A percentile compares a stretch with the other conserved stretches of the same genome.
These are phyloP conservation scores for Pissodes strobi DNA, from an alignment of 1,140 invertebrate species.

Conservation along the genomic window DNA sequence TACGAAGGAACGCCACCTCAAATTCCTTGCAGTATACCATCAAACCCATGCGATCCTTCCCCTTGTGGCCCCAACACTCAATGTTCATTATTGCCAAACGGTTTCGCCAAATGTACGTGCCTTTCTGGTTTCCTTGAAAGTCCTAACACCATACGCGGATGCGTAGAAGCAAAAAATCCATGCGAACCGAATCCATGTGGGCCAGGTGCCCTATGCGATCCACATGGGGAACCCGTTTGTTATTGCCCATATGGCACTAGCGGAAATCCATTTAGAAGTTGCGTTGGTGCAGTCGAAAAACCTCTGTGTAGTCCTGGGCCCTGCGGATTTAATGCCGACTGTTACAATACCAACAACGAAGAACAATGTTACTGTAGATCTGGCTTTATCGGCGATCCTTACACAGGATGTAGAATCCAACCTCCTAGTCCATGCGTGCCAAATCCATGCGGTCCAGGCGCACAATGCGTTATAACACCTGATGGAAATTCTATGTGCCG, in stretches of 20 bases:
- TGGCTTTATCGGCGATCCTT: slow-evolving; percentile 74
- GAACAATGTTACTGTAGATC: slow-evolving; percentile 77
- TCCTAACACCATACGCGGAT: slow-evolving; percentile 84
- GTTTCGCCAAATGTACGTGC: slow-evolving; percentile 86
- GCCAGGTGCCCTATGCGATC: slow-evolving; percentile 76
- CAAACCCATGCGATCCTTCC: slow-evolving; percentile 80
- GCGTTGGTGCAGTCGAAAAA: slow-evolving; percentile 62
- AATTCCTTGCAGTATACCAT: slow-evolving; percentile 67
- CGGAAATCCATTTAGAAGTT: slow-evolving; percentile 79
- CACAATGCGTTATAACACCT: slow-evolving; percentile 68
- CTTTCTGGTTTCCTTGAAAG: slow-evolving; percentile 81
- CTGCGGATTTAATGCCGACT: slow-evolving; percentile 79
- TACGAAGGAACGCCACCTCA: slow-evolving; percentile 84
- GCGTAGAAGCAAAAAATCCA: slow-evolving; percentile 74
- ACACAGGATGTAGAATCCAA: slow-evolving; percentile 64
- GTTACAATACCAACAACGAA: slow-evolving; percentile 74
- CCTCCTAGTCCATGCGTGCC: slow-evolving; percentile 69
- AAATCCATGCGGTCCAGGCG: slow-evolving; percentile 78
- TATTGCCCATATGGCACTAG: slow-evolving; percentile 75
- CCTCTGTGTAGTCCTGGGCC: slow-evolving; percentile 76
- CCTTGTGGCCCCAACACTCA: slow-evolving; percentile 88
- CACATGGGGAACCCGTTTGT: slow-evolving; percentile 74
- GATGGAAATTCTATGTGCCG: slow-evolving; percentile 72
- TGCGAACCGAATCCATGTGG: slow-evolving; percentile 85
- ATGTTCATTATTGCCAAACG: slow-evolving; percentile 78